Evolutionary conservation across 2,888 invertebrate species (phyloP), one percentile per base, ranked within the genome.

Genomic region (Galeruca laticollis): DNA sequence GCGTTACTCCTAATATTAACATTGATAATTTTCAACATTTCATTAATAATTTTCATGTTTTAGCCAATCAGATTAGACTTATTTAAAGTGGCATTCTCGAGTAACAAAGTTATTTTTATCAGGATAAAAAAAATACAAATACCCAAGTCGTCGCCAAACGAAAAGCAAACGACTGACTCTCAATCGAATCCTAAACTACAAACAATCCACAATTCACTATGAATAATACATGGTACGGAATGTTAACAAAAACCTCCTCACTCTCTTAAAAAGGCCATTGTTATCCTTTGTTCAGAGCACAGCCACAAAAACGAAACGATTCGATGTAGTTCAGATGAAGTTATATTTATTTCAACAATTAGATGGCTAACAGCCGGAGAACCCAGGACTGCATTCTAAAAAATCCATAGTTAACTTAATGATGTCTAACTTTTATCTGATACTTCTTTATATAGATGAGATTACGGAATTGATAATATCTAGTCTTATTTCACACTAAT

Each of bases 311-410:
- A 75, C 73, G 71, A 70, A 72, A 76, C 70, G 60, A 49, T 69
- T 71, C 65, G 69, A 69, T 74, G 73, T 73, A 75, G 71, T 73
- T 71, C 69, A 66, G 74, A 78, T 79, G 75, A 77, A 79, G 78
- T 79, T 79, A 78, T 79, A 79, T 78, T 75, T 78, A 76, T 76
- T 77, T 76, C 72, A 74, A 77, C 77, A 76, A 78, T 78, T 77
- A 77, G 73, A 76, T 15, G 40, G 40, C 52, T 40, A 40, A 63
- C 18, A 63, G 21, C 62, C 62, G n/a, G 21, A 52, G 37, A 54
- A n/a, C 40, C 26, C 56, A 35, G 15, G 33, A 33, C n/a, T 56
- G 31, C 56, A 11, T 21, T 26, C 52, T 26, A 21, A 52, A 21
- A 52, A 21, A 15, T 31, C 10, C 52, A 21, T 2, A 52, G n/a